Base-by-base conservation (phyloP, 92 coral and sea anemone genomes). In the Epizoanthus ramosus region DNA sequence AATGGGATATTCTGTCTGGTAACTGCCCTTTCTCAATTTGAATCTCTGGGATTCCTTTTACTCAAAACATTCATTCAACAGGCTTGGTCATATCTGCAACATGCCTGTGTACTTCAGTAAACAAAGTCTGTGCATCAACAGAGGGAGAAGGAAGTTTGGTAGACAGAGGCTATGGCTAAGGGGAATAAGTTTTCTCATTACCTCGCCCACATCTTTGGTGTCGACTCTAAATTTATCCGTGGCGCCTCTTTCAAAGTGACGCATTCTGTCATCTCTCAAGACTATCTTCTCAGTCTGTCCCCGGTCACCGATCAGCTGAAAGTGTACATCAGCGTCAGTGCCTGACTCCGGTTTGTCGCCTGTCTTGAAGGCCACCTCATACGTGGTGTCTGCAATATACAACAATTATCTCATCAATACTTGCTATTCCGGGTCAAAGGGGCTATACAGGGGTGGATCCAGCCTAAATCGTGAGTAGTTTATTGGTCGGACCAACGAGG, bases 251-350 rank as follows among this genome's bases (percentile, higher is more conserved):
- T 81, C 91, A 53, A 93, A 93, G 75, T 90, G 87, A 22, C 70
- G 84, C 53, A 59, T 93, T 4, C 88, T 91, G 41, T 91, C 95
- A 67, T 96, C 98, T 74, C 95, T 85, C 47, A 96, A 91, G 10
- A 88, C 85, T 79, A 96, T 91, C 57, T 86, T 92, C 60, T 90
- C 91, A 39, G 99, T 90, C 68, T 94, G 92, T 33, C 99, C 98
- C 63, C 87, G 94, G 57, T 93, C 98, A 17, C 98, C 99, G 54
- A 91, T 90, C 92, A 96, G 91, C 80, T 92, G 94, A 52, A 96
- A 90, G 81, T 92, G 89, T 5, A 96, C 97, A 77, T 94, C 91
- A 6, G 98, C 94, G 45, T 94, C 97, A 21, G 99, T 96, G 19
- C 99, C 98, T 9, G 99, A 96, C 15, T 82, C 89, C 23, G 75